Conservation (phyloP, 2,888 invertebrate species). For the Scrobipalpa atriplicella region DNA sequence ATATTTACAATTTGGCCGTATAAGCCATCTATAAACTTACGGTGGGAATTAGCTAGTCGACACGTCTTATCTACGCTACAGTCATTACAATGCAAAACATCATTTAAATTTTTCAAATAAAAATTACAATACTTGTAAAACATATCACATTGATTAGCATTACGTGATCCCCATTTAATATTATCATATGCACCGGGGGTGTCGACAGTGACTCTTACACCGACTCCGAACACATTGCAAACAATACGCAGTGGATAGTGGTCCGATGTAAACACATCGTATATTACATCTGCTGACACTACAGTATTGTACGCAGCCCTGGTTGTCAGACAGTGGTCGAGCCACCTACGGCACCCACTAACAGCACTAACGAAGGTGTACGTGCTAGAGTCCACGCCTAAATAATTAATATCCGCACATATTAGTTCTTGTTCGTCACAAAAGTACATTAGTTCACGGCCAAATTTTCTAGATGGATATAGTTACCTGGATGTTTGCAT, state of each 20-base stretch:
- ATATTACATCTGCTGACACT: neutral
- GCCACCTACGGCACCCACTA: neutral
- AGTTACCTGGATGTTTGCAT: too few relatives aligned
- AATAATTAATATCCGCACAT: conserved; percentile 7
- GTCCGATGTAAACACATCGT: conserved; percentile 7
- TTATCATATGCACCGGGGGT: neutral
- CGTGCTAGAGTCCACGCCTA: neutral
- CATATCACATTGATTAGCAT: too few relatives aligned
- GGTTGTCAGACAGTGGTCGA: conserved; percentile 13
- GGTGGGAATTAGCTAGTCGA: neutral
- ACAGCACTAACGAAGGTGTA: conserved; percentile 7
- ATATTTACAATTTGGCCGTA: neutral
- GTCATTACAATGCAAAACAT: neutral
- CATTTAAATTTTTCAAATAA: neutral
- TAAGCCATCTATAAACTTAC: neutral
- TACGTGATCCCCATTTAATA: conserved; percentile 4
- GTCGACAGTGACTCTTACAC: neutral
- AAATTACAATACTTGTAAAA: conserved; percentile 18
- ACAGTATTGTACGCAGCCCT: neutral
- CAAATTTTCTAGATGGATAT: neutral
- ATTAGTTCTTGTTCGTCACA: conserved; percentile 8
- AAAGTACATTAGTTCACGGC: neutral
- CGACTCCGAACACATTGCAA: neutral
- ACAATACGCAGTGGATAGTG: conserved; percentile 17
- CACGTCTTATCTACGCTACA: neutral